Evolutionary conservation across 1,140 invertebrate genomes (phyloP).

Genomic region (Anastrepha ludens): DNA sequence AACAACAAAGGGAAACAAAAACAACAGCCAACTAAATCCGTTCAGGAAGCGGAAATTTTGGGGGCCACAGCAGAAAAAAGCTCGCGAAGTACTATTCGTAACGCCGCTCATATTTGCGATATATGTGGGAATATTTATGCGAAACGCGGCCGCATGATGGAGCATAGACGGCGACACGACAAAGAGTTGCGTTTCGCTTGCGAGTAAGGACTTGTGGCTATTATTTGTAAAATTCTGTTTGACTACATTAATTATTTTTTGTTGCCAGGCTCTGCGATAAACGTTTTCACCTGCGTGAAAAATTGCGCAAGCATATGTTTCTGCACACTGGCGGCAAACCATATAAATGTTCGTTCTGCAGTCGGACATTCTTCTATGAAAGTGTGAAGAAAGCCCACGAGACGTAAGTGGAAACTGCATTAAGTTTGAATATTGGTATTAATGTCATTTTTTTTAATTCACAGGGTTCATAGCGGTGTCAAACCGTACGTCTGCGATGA

Average conservation of each 20-base stretch:
- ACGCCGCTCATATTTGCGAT: constrained; percentile 66
- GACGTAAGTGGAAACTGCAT: constrained; percentile 61
- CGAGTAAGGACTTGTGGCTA: constrained; percentile 64
- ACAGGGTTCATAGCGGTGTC: constrained; percentile 68
- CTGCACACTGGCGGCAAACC: constrained; percentile 70
- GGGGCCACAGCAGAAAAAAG: not conserved
- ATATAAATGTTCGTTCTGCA: constrained; percentile 69
- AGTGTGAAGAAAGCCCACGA: constrained; percentile 70
- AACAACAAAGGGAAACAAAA: not conserved
- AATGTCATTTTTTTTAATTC: not conserved
- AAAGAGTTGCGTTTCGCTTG: constrained; percentile 65
- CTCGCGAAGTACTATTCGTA: constrained; percentile 56
- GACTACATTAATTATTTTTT: not conserved
- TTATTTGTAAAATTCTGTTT: not conserved
- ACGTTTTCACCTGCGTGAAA: constrained; percentile 68
- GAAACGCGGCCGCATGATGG: constrained; percentile 69
- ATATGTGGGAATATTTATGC: constrained; percentile 71
- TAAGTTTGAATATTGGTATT: not conserved
- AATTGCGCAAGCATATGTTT: constrained; percentile 71
- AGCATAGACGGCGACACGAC: constrained; percentile 68
- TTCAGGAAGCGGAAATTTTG: no score
- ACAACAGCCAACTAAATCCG: not conserved
- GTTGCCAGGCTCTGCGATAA: constrained; percentile 65
- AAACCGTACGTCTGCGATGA: constrained; percentile 71
- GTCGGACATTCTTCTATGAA: constrained; percentile 70